Base-by-base conservation (phyloP, 2,113 vertebrate genomes). In the Larimichthys polyactis region DNA sequence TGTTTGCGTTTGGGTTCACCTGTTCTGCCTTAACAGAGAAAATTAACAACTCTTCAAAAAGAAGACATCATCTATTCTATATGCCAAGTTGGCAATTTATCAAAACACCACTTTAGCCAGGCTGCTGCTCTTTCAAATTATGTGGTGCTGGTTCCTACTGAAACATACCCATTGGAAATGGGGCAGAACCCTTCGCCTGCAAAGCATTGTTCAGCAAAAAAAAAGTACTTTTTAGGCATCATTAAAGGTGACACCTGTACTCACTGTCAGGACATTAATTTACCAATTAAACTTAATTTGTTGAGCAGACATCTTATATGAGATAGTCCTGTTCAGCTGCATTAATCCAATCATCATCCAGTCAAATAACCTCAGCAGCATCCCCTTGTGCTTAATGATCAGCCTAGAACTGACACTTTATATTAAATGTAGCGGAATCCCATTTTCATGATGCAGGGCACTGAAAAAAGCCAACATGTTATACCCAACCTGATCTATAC, bases 231-330 rank as follows among this genome's bases (percentile, higher is more conserved):
- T 40, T 54, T 15, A 24, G 52, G 75, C 71, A 59, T 70, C 59
- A 74, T 48, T 55, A 51, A 54, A 79, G 49, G 15, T 22, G 36
- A 71, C 59, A 75, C 65, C 44, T 75, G n/a, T 44, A 78, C 55
- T 57, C 27, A 17, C 71, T 64, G 55, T 43, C 29, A 66, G 46
- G 5, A 20, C 62, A 69, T 57, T 19, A 20, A 75, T 68, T 72
- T 5, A 27, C 27, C 46, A 75, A 54, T 75, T 65, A 69, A 12
- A 69, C 9, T 29, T 12, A 66, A 72, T 75, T 32, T 73, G 63
- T 59, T 36, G 55, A 71, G 74, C 52, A 76, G 22, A 75, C 15
- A 65, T 49, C 10, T 78, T 82, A 15, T 0, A 68, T 11, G 36
- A 52, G 32, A 32, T 22, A 11, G 46, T 58, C 66, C n/a, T 43